A percentile compares a stretch with the other conserved stretches of the same genome.
These are phyloP conservation scores for Lasioglossum malachurum DNA, from an alignment of 2,888 invertebrate species.

Conservation along the genomic window DNA sequence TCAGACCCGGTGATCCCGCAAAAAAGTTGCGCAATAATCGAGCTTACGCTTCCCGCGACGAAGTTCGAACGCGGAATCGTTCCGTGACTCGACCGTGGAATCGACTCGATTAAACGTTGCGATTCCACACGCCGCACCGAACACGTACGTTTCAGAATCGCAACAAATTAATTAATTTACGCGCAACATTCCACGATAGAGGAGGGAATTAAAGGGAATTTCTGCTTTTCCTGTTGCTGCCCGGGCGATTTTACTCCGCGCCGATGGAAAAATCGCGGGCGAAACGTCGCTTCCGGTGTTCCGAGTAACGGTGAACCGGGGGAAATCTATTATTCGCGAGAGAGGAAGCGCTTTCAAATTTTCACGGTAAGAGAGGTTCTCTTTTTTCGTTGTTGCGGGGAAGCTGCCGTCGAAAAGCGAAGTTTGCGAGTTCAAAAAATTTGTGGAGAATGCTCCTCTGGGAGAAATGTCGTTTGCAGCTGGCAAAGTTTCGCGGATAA, in stretches of 20 bases:
- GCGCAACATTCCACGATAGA: neutral
- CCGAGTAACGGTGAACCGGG: neutral
- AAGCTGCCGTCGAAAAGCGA: neutral
- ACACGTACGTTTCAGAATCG: neutral
- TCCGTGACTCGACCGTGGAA: slow-evolving; percentile 14
- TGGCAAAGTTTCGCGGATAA: too few relatives aligned
- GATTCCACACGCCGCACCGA: neutral
- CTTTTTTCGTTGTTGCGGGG: neutral
- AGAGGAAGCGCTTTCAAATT: neutral
- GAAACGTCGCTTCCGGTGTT: neutral
- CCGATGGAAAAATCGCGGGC: neutral
- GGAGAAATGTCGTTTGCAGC: neutral
- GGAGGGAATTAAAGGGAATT: neutral
- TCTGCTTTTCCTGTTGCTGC: neutral
- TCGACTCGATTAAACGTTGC: neutral
- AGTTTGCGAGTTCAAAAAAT: neutral
- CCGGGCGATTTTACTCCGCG: neutral
- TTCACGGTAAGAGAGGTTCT: neutral
- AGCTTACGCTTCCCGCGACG: neutral
- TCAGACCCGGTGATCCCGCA: neutral
- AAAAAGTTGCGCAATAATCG: slow-evolving; percentile 37
- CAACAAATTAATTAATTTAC: slow-evolving; percentile 6
- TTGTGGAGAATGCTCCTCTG: neutral
- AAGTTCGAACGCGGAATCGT: slow-evolving; percentile 19
- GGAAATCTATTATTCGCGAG: neutral